Percentiles rank a stretch among this genome's conserved stretches.
These are phyloP conservation scores for Tragelaphus imberbis DNA, from an alignment of 2,113 vertebrate species.

Conservation along the genomic window DNA sequence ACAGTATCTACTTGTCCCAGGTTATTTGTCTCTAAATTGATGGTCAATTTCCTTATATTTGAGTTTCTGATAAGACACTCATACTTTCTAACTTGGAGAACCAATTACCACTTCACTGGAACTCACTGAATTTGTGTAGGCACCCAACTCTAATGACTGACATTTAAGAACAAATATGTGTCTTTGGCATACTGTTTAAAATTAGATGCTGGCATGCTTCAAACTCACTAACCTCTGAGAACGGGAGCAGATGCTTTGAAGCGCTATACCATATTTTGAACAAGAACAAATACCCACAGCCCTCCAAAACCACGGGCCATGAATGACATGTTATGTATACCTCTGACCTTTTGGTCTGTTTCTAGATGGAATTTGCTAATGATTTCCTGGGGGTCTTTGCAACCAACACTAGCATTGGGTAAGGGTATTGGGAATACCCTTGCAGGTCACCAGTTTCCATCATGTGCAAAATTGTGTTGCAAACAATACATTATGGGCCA, in stretches of 20 bases:
- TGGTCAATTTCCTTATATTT: conserved; percentile 25
- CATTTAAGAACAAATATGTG: conserved; percentile 64
- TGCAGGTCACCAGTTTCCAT: background rate
- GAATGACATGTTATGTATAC: background rate
- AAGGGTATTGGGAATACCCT: background rate
- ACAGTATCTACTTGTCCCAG: background rate
- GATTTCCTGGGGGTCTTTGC: background rate
- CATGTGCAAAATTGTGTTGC: background rate
- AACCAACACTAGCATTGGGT: background rate
- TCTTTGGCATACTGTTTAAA: background rate
- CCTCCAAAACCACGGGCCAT: background rate
- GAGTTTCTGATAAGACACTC: conserved; percentile 60
- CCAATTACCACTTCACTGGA: conserved; percentile 33
- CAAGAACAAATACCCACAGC: background rate
- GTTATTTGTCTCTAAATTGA: conserved; percentile 47
- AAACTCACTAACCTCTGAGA: background rate
- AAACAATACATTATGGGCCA: background rate
- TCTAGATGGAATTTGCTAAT: background rate
- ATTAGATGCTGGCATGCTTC: background rate
- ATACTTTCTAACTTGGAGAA: conserved; percentile 45
- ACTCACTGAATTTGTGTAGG: conserved; percentile 58
- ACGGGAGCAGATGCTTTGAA: background rate
- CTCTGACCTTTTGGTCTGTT: background rate
- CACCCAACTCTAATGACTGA: conserved; percentile 50
- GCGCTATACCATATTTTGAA: background rate